These are phyloP conservation scores for Drosophila infuscata DNA, from an alignment of 2,888 invertebrate genomes.

Conservation along the genomic window DNA sequence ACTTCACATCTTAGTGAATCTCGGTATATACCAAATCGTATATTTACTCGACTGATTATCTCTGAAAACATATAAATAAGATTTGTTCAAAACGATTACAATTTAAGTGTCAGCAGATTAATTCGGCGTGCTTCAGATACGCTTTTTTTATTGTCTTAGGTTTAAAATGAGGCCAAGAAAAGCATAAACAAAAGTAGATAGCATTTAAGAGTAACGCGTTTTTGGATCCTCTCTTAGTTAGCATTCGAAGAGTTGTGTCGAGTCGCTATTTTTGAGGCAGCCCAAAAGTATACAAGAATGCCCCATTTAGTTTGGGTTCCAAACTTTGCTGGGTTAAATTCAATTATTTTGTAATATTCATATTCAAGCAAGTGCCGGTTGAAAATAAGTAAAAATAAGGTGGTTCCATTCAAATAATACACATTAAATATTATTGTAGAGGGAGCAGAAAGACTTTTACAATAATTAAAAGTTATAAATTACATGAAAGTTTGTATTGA, in stretches of 20 bases:
- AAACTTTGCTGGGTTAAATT: not conserved
- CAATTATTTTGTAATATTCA: no score
- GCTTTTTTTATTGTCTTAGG: not conserved
- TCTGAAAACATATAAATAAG: not conserved
- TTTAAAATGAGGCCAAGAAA: not conserved
- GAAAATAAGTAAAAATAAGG: not conserved
- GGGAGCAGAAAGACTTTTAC: not conserved
- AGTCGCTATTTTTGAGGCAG: not conserved
- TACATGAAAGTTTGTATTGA: not conserved
- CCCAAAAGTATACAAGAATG: constrained; percentile 19
- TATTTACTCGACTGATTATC: not conserved
- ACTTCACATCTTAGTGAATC: not conserved
- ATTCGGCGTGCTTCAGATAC: not conserved
- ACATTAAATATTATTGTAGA: not conserved
- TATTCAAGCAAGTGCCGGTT: no score
- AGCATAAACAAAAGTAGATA: not conserved
- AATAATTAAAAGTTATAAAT: not conserved
- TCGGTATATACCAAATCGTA: not conserved
- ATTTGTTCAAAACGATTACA: not conserved
- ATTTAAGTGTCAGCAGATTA: not conserved
- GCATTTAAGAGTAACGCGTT: not conserved
- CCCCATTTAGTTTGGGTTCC: not conserved
- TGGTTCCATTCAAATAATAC: not conserved
- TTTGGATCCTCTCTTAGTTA: not conserved
- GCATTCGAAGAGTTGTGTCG: not conserved